Base-by-base conservation (phyloP, 1,140 invertebrate genomes). In the Tigriopus japonicus region DNA sequence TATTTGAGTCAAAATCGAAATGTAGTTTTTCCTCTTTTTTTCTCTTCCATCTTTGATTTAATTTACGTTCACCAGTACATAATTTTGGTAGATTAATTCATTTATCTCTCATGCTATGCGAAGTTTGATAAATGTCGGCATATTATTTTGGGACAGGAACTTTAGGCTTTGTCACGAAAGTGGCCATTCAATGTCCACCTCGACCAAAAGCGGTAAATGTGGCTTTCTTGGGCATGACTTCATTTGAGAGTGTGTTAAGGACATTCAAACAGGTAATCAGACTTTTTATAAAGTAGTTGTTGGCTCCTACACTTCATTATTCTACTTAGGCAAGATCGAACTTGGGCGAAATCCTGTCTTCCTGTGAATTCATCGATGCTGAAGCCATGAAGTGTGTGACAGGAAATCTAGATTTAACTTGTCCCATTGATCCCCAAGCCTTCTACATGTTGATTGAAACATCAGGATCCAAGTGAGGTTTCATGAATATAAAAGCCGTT, bases 401-500 rank as follows among this genome's bases (percentile, higher is more conserved):
- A 72, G 10, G 75, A 82, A 19, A 45, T 17, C 55, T 42, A 1
- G 45, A 60, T 24, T 6, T 60, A 13, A 12, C 15, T 2, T 60
- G 65, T 75, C 75, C 54, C 82, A 82, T 24, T 76, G 68, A 70
- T 21, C 75, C 78, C 21, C 81, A 79, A 70, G 82, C 85, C 1
- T 95, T 94, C 72, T 95, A 96, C 69, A 81, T 93, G 66, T 68
- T 98, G 0, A 79, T 96, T 55, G 92, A 98, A 74, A 87, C 88
- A 0, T 84, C 87, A 15, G 89, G 89, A 63, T 62, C 55, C 52
- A 66, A 65, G 56, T 12, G 42, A 21, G 45, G 9, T 35, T 9
- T 35, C 28, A 35, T 35, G 28, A 35, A n/a, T n/a, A n/a, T n/a
- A n/a, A n/a, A n/a, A n/a, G n/a, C n/a, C n/a, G n/a, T n/a, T 43